Conservation (phyloP, 2,797 vertebrate species). For the Sebastes itinus region DNA sequence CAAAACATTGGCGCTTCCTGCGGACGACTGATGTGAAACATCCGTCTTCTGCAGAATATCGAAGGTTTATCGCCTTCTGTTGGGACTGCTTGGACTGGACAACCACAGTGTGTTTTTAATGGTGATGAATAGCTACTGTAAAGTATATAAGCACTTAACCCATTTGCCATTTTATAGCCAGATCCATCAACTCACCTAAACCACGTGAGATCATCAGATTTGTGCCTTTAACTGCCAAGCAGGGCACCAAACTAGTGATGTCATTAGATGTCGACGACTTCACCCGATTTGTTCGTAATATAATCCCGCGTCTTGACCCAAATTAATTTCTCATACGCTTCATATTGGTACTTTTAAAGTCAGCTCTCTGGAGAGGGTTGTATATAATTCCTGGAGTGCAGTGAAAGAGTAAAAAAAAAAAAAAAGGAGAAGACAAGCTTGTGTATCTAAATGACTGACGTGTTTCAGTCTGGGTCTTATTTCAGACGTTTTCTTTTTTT, state of each 20-base stretch:
- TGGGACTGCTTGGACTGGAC: slow-evolving; percentile 54
- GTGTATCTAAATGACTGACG: slow-evolving; percentile 46
- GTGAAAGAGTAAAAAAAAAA: slow-evolving; percentile 25
- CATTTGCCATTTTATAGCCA: slow-evolving; percentile 54
- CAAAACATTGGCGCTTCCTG: slow-evolving; percentile 45
- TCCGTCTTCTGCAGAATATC: slow-evolving; percentile 46
- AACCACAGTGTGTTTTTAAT: slow-evolving; percentile 53
- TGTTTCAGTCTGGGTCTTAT: slow-evolving; percentile 46
- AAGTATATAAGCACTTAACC: slow-evolving; percentile 74
- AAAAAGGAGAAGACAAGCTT: slow-evolving; percentile 27
- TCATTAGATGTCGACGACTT: slow-evolving; percentile 64
- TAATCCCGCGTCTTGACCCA: slow-evolving; percentile 28
- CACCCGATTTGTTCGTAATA: slow-evolving; percentile 30
- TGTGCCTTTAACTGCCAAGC: slow-evolving; percentile 82
- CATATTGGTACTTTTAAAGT: slow-evolving; percentile 53
- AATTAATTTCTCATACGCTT: slow-evolving; percentile 30
- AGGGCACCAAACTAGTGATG: slow-evolving; percentile 81
- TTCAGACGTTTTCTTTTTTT: slow-evolving; percentile 37
- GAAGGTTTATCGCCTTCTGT: slow-evolving; percentile 33
- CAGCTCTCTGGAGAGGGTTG: slow-evolving; percentile 43
- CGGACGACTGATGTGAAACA: slow-evolving; percentile 68
- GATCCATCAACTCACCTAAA: slow-evolving; percentile 59
- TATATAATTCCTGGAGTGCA: slow-evolving; percentile 50
- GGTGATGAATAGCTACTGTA: slow-evolving; percentile 67
- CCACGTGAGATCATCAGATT: slow-evolving; percentile 77